Evolutionary conservation across 2,797 vertebrate genomes (phyloP), one percentile per base, ranked within the genome.

Genomic region (Hypotaenidia philippensis): DNA sequence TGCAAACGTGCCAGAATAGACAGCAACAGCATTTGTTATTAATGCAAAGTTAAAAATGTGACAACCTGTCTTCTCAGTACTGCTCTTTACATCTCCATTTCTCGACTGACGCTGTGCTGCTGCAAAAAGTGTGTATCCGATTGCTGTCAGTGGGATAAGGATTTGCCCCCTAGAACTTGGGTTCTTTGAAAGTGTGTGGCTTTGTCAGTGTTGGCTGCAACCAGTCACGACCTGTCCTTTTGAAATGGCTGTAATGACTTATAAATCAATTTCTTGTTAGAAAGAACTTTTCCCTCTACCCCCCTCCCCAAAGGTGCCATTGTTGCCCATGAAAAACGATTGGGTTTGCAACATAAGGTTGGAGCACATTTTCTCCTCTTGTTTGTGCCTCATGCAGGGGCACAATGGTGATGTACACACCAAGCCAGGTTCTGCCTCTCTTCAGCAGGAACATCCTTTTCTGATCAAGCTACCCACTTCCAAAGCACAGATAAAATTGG

Each of bases 231-330:
- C 69, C 65, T 76, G 72, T 95, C 95, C 90, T 80, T 93, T 95
- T 91, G 71, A 93, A 91, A 94, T 78, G 59, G 32, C 89, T 78
- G 10, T 90, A 86, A 93, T 92, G 87, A 92, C 72, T 63, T 96
- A 90, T 93, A 97, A 90, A 74, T 91, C 92, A 93, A 97, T 97
- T 94, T 95, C 95, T 94, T 2, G 32, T 96, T 83, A 92, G 75
- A 86, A 83, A 96, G 92, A 97, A 91, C 71, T 95, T 97, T 40
- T 16, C 38, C 38, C 38, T 38, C 13, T 21, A 21, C 21, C 45
- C 20, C 45, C 41, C 41, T 15, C 41, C 20, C 45, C 61, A 1
- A 96, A 90, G 86, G 95, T 93, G 69, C 92, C 61, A 81, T 96
- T 96, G 90, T 94, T 96, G 75, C 63, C 56, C 13, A 10, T 92